Evolutionary conservation across 2,113 vertebrate species (phyloP).

Genomic region (Platysteira castanea): DNA sequence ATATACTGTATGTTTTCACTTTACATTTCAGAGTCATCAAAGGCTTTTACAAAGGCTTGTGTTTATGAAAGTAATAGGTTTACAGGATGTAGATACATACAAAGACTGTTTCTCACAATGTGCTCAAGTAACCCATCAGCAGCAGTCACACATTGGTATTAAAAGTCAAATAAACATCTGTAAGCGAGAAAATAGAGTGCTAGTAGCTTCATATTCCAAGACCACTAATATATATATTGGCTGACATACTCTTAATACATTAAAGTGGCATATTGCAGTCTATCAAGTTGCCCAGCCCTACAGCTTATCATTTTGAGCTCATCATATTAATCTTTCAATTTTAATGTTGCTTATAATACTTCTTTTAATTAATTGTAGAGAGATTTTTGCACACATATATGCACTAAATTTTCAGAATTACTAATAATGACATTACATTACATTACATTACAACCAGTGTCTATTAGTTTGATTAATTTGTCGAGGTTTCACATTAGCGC

Average conservation of each 20-base stretch:
- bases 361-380: constrained; percentile 41
- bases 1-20: not conserved
- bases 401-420: constrained; percentile 47
- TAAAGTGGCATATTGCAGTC: not conserved
- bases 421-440: not conserved
- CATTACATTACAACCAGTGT: constrained; percentile 8
- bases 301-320: constrained; percentile 10
- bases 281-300: not conserved
- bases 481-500: constrained; percentile 4
- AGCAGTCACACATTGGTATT: not conserved
- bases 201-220: constrained; percentile 21
- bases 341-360: not conserved
- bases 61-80: not conserved
- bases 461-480: constrained; percentile 50
- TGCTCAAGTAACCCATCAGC: not conserved
- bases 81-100: not conserved
- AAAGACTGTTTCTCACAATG: not conserved
- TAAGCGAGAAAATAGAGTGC: constrained; percentile 42
- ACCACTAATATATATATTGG: not conserved
- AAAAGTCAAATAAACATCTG: constrained; percentile 37
- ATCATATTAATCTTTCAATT: constrained; percentile 12
- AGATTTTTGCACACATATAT: constrained; percentile 34
- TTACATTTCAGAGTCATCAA: not conserved
- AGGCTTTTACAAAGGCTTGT: not conserved
- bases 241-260: not conserved